Conservation (phyloP, 2,888 invertebrate species). For the Tinea trinotella region DNA sequence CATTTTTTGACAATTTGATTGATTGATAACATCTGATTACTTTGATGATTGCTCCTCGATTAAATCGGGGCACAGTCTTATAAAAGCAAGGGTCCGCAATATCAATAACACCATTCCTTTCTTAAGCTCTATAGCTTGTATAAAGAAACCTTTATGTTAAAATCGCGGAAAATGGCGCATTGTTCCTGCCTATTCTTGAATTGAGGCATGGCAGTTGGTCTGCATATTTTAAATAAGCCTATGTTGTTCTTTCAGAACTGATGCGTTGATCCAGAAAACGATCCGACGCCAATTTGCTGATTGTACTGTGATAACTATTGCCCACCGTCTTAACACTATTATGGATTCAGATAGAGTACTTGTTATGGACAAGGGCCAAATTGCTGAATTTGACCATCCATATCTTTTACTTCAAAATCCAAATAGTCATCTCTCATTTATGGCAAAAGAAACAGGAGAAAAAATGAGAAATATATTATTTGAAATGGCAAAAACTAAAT, state of each 20-base stretch:
- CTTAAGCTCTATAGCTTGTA: too few species aligned
- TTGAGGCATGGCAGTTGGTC: too few species aligned
- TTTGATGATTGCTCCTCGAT: too few species aligned
- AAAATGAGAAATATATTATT: constrained; percentile 43
- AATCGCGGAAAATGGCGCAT: too few species aligned
- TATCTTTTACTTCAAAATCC: constrained; percentile 72
- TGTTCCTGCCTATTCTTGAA: too few species aligned
- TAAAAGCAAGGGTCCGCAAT: too few species aligned
- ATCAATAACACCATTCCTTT: too few species aligned
- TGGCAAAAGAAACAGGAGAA: constrained; percentile 79
- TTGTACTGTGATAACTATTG: constrained; percentile 91
- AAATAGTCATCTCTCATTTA: constrained; percentile 73
- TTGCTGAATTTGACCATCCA: constrained; percentile 81
- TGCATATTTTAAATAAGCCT: too few species aligned
- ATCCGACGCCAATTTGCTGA: constrained; percentile 82
- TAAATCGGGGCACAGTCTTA: too few species aligned
- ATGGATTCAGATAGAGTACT: constrained; percentile 92
- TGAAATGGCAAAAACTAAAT: constrained; percentile 41
- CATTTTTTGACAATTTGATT: too few species aligned
- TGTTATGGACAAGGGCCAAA: constrained; percentile 85
- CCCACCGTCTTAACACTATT: constrained; percentile 91
- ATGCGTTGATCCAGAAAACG: constrained; percentile 85
- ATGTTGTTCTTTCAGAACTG: constrained; percentile 52
- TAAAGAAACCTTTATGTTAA: too few species aligned
- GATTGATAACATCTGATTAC: too few species aligned